Conservation (phyloP, 2,888 invertebrate genomes). For the Anoncus sp. region DNA sequence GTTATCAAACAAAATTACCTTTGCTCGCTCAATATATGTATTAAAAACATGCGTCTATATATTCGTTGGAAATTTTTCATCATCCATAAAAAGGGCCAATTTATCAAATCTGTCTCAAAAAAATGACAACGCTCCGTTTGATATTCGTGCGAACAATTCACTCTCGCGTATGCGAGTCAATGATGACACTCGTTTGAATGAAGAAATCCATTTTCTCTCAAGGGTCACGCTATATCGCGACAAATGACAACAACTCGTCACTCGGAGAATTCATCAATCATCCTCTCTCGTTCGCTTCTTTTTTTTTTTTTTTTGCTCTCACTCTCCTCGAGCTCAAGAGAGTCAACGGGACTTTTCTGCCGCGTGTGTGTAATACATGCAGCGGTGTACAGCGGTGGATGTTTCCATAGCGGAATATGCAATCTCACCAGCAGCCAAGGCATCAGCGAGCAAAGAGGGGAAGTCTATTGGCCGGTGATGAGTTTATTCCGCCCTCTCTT, state of each 20-base stretch:
- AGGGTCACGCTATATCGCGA: not conserved
- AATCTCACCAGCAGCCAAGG: conserved; percentile 51
- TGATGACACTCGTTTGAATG: not conserved
- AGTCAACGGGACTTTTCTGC: conserved; percentile 17
- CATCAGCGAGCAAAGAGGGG: conserved; percentile 71
- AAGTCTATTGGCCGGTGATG: conserved; percentile 75
- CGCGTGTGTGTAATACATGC: conserved; percentile 3
- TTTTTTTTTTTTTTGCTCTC: conserved; percentile 32
- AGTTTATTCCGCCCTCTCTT: conserved; percentile 78
- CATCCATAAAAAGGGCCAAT: no score
- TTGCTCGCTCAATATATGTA: no score
- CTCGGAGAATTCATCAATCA: conserved; percentile 15
- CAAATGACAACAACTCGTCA: conserved; percentile 12
- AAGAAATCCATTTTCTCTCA: not conserved
- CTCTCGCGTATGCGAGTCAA: no score
- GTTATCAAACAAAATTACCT: no score
- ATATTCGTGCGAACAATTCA: no score
- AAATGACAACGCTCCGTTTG: no score
- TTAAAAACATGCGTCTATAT: no score
- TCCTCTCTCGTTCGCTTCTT: conserved; percentile 9
- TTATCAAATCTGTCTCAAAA: no score
- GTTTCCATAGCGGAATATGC: conserved; percentile 45
- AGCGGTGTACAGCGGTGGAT: conserved; percentile 17
- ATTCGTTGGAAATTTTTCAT: no score
- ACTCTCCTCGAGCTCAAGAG: conserved; percentile 24